Conservation (phyloP, 2,113 vertebrate genomes). For the Typhlomys cinereus region DNA sequence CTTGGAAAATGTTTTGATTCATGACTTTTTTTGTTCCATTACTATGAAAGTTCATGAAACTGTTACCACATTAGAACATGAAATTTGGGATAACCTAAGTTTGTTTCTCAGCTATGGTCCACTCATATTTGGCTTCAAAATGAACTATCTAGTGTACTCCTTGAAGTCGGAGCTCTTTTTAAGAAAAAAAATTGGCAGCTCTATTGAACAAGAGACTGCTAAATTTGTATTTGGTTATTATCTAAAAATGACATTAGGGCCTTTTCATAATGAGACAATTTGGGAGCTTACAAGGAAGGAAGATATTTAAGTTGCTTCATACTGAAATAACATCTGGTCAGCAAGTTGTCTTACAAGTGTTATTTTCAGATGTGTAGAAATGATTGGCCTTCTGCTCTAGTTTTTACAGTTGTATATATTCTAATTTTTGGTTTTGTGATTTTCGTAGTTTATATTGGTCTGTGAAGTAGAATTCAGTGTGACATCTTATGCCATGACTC, state of each 20-base stretch:
- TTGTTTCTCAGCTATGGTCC: too few relatives aligned
- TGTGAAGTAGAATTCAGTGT: constrained; percentile 36
- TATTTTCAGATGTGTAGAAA: constrained; percentile 57
- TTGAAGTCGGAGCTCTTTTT: too few relatives aligned
- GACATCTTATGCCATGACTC: constrained; percentile 46
- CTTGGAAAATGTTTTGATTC: too few relatives aligned
- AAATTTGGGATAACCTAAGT: too few relatives aligned
- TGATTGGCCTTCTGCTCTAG: constrained; percentile 1
- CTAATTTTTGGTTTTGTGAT: constrained; percentile 46
- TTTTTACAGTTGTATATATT: constrained; percentile 45
- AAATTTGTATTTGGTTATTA: constrained; percentile 30
- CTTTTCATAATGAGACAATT: constrained; percentile 30
- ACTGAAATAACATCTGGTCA: constrained; percentile 23
- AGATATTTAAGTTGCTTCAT: constrained; percentile 11
- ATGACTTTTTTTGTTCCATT: too few relatives aligned
- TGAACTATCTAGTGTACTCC: too few relatives aligned
- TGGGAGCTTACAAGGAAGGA: constrained; percentile 24
- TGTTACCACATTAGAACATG: too few relatives aligned
- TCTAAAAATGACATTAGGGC: constrained; percentile 25
- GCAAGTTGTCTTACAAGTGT: constrained; percentile 32
- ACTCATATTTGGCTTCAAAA: too few relatives aligned
- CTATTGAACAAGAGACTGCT: constrained; percentile 39
- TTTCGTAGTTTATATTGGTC: constrained; percentile 54
- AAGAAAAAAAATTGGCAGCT: too few relatives aligned
- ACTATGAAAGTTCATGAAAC: too few relatives aligned